Percentiles rank a stretch among this genome's conserved stretches.
phyloP scores from a whole-genome alignment of 2,113 vertebrate species.

The Myocastor coypus region DNA sequence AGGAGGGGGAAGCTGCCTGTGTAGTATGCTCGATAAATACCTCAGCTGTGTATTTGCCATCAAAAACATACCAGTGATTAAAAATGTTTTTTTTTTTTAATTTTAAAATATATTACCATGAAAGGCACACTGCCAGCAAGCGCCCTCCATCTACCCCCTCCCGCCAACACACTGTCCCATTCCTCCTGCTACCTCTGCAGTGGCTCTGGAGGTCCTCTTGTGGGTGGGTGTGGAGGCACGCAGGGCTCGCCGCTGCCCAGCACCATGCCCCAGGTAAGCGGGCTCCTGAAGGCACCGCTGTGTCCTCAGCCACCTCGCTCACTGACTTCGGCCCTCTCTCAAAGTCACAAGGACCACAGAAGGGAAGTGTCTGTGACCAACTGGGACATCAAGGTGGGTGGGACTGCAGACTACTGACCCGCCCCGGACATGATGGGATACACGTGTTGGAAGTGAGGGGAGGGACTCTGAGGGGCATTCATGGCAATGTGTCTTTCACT shows the following conservation, averaged over 20 bases:
- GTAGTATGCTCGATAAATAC: neutral
- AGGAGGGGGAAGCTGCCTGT: neutral
- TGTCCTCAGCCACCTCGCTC: neutral
- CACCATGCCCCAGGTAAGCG: neutral
- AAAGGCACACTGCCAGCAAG: neutral
- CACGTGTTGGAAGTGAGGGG: neutral
- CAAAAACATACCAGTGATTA: neutral
- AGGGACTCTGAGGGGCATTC: neutral
- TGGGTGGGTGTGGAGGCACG: neutral
- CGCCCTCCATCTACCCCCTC: neutral
- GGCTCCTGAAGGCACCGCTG: neutral
- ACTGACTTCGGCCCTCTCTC: neutral
- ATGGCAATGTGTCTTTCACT: neutral
- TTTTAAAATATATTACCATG: neutral
- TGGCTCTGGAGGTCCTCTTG: neutral
- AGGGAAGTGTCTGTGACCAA: neutral
- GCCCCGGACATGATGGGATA: neutral
- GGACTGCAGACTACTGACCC: neutral
- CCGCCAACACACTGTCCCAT: neutral
- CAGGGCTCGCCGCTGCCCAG: neutral
- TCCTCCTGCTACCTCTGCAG: neutral
- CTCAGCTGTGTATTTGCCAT: neutral
- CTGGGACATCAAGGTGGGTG: neutral
- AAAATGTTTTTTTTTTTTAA: neutral
- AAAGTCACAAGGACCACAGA: neutral